These are phyloP conservation scores for Chloroceryle aenea DNA, from an alignment of 2,113 vertebrate species.

Conservation along the genomic window DNA sequence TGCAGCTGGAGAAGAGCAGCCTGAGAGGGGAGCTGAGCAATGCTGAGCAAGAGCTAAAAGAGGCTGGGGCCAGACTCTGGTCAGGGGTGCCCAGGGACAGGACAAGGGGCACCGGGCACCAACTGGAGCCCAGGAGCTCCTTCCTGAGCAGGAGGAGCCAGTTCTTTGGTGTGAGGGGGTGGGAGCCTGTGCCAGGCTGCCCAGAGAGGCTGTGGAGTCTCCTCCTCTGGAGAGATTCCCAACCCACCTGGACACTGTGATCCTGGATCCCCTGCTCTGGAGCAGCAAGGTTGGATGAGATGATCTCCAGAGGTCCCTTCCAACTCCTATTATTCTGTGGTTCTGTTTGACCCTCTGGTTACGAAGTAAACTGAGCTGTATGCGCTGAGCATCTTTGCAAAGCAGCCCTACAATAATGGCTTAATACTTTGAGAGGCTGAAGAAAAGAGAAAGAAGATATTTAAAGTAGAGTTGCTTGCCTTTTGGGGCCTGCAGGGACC, in stretches of 20 bases:
- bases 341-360: neutral
- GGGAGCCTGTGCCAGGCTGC: neutral
- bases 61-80: neutral
- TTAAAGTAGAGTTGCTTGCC: neutral
- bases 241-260: no score
- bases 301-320: neutral
- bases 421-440: neutral
- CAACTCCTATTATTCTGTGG: neutral
- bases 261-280: no score
- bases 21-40: neutral
- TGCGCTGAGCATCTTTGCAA: neutral
- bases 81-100: neutral
- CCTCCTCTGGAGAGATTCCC: no score
- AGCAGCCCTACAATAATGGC: neutral
- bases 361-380: neutral
- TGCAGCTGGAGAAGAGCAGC: neutral
- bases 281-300: neutral
- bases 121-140: neutral
- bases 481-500: neutral
- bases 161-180: neutral
- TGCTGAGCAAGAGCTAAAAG: neutral
- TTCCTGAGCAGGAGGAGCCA: neutral
- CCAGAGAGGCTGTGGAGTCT: no score
- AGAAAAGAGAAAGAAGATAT: neutral
- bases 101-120: neutral